Conservation (phyloP, 2,888 invertebrate genomes). For the Agrotis clavis region DNA sequence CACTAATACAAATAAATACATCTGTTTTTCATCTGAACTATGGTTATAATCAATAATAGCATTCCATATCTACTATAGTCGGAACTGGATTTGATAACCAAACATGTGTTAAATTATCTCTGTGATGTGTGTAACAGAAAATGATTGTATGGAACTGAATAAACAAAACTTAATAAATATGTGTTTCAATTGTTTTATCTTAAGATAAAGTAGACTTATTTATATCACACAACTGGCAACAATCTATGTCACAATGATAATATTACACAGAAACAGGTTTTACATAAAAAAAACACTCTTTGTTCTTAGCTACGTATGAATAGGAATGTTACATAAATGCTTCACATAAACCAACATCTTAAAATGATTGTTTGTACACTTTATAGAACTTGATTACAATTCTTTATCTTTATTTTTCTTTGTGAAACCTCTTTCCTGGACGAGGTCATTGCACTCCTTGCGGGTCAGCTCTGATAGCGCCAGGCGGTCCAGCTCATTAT, state of each 20-base stretch:
- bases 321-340: constrained; percentile 58
- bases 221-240: constrained; percentile 13
- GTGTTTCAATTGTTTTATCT: constrained; percentile 41
- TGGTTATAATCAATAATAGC: constrained; percentile 32
- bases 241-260: neutral
- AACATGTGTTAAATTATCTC: constrained; percentile 42
- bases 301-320: constrained; percentile 40
- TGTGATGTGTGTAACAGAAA: constrained; percentile 42
- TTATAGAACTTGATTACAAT: constrained; percentile 43
- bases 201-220: constrained; percentile 18
- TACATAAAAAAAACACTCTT: constrained; percentile 18
- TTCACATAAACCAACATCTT: constrained; percentile 27
- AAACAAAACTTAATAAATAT: constrained; percentile 45
- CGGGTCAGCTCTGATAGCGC: constrained; percentile 90
- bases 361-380: constrained; percentile 29
- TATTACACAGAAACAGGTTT: neutral
- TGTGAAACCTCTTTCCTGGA: constrained; percentile 91
- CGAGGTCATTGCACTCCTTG: constrained; percentile 93
- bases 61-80: constrained; percentile 49
- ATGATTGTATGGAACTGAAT: constrained; percentile 78
- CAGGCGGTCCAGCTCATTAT: constrained; percentile 92
- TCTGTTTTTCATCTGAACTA: constrained; percentile 24
- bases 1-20: constrained; percentile 18
- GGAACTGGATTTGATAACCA: constrained; percentile 34
- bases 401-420: constrained; percentile 84